These are phyloP conservation scores for Epizoanthus stellaris DNA, from an alignment of 92 coral and sea anemone species.

Conservation along the genomic window DNA sequence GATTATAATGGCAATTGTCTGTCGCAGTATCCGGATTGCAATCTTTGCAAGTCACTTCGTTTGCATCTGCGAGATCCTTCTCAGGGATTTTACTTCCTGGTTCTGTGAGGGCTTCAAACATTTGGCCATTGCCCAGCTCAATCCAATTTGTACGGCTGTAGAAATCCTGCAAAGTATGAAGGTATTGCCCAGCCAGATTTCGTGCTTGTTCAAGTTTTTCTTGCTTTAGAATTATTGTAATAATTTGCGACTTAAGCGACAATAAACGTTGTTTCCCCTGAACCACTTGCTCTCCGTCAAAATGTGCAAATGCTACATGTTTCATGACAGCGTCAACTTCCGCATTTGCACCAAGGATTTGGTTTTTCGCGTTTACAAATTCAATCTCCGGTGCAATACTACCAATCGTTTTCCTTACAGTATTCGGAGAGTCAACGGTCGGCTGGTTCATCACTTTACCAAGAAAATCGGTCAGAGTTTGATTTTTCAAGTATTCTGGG, in stretches of 20 bases:
- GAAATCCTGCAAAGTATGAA: constrained; percentile 77
- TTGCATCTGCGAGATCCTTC: constrained; percentile 47
- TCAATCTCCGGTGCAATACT: constrained; percentile 56
- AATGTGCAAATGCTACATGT: constrained; percentile 54
- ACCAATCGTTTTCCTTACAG: constrained; percentile 18
- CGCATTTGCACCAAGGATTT: constrained; percentile 62
- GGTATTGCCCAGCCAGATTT: constrained; percentile 57
- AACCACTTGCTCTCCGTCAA: constrained; percentile 67
- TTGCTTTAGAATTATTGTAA: constrained; percentile 43
- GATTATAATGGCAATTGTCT: constrained; percentile 50
- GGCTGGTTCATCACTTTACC: neutral
- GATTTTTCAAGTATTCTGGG: constrained; percentile 49
- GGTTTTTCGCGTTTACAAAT: constrained; percentile 63
- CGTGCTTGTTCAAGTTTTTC: constrained; percentile 56
- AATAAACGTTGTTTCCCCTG: constrained; percentile 53
- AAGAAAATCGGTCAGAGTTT: constrained; percentile 28
- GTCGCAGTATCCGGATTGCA: constrained; percentile 36
- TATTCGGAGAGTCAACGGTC: constrained; percentile 24
- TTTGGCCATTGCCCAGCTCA: constrained; percentile 57
- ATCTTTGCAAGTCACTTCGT: constrained; percentile 51
- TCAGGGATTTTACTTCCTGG: constrained; percentile 48
- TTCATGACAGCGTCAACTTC: constrained; percentile 50
- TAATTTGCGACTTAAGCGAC: constrained; percentile 48
- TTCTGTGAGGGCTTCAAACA: constrained; percentile 31
- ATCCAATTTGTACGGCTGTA: constrained; percentile 83